phyloP scores from a whole-genome alignment of 1,140 invertebrate genomes.

The Trichoplusia ni region DNA sequence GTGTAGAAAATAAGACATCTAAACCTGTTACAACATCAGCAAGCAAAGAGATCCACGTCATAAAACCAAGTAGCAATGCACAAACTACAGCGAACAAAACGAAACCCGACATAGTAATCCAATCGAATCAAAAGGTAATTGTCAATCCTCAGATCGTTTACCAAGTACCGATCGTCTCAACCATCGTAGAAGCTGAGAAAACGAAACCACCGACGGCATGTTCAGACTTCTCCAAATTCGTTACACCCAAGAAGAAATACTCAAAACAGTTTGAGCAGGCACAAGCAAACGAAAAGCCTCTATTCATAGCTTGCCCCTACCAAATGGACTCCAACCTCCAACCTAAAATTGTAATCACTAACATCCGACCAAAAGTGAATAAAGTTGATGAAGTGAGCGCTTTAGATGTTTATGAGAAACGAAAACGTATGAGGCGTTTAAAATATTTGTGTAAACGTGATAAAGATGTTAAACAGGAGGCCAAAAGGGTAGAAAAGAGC shows the following conservation, averaged over 20 bases:
- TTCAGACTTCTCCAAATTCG: constrained; percentile 50
- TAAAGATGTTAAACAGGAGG: constrained; percentile 54
- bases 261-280: constrained; percentile 50
- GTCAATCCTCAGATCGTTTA: constrained; percentile 73
- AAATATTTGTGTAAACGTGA: constrained; percentile 66
- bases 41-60: constrained; percentile 60
- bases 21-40: constrained; percentile 37
- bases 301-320: constrained; percentile 64
- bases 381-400: constrained; percentile 69
- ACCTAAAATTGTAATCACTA: constrained; percentile 69
- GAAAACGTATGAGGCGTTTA: constrained; percentile 57
- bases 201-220: constrained; percentile 50
- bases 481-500: constrained; percentile 21
- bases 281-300: constrained; percentile 62
- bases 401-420: constrained; percentile 73
- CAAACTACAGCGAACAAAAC: constrained; percentile 54
- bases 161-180: constrained; percentile 64
- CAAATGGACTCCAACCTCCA: constrained; percentile 68
- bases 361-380: constrained; percentile 54
- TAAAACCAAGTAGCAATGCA: constrained; percentile 60
- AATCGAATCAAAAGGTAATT: constrained; percentile 63
- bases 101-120: constrained; percentile 55
- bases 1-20: constrained; percentile 1
- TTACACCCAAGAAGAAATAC: constrained; percentile 48
- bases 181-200: constrained; percentile 66